Conservation (phyloP, 2,113 vertebrate genomes). For the Urocitellus parryii region DNA sequence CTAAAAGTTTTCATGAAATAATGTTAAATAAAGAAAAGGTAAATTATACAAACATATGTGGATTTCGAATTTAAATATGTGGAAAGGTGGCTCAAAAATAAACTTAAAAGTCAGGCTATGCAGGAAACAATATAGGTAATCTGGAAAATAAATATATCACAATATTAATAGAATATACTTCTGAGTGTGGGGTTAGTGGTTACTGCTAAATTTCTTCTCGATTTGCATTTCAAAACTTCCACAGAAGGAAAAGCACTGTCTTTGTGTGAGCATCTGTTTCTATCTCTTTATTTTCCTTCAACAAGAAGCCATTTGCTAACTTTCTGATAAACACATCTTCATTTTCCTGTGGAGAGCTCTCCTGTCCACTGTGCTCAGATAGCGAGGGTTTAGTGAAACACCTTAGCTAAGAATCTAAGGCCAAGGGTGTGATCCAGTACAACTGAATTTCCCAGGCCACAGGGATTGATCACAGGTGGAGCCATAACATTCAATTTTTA, state of each 20-base stretch:
- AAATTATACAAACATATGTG: not conserved
- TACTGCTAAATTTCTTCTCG: not conserved
- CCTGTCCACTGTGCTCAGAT: not conserved
- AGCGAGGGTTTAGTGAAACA: not conserved
- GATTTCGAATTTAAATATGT: not conserved
- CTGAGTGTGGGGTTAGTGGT: not conserved
- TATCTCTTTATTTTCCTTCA: not conserved
- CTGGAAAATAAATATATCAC: not conserved
- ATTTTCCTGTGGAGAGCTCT: not conserved
- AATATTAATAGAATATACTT: not conserved
- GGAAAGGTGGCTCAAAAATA: not conserved
- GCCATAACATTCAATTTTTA: not conserved
- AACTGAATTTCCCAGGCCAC: not conserved
- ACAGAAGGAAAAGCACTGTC: not conserved
- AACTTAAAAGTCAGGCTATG: not conserved
- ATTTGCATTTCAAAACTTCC: not conserved
- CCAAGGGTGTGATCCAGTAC: too few relatives aligned
- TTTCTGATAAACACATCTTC: not conserved
- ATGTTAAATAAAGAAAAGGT: slow-evolving; percentile 41
- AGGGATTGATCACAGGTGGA: not conserved
- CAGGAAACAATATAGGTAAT: not conserved
- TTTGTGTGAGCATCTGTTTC: not conserved
- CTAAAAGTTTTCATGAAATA: slow-evolving; percentile 9
- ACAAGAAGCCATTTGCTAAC: not conserved
- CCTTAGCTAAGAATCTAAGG: not conserved